These are phyloP conservation scores for Drosophila azteca DNA, from an alignment of 1,140 invertebrate species.

Conservation along the genomic window DNA sequence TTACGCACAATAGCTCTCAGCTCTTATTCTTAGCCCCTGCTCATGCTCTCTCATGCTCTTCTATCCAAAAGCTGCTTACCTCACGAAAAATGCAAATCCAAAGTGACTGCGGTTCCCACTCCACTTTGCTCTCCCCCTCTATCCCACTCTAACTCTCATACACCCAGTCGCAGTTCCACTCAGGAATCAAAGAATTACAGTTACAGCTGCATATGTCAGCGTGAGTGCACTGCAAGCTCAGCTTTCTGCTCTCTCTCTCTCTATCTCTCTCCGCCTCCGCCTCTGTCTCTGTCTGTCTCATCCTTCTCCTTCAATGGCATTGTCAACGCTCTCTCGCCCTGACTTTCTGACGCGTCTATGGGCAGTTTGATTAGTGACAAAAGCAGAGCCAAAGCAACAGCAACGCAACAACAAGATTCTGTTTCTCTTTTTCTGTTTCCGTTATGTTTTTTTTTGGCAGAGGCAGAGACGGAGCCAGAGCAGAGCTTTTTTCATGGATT, in stretches of 20 bases:
- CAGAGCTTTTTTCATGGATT: slow-evolving; percentile 5
- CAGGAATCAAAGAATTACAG: neutral
- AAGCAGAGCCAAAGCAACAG: slow-evolving; percentile 8
- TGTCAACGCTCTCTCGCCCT: slow-evolving; percentile 12
- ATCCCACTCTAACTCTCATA: no score
- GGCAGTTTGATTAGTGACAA: slow-evolving; percentile 49
- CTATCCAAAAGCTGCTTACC: slow-evolving; percentile 10
- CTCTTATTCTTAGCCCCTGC: slow-evolving; percentile 17
- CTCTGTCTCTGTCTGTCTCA: neutral
- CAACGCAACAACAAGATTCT: slow-evolving; percentile 12
- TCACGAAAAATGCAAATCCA: slow-evolving; percentile 62
- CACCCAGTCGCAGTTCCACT: neutral
- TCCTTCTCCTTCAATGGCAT: slow-evolving; percentile 21
- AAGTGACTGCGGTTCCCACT: slow-evolving; percentile 45
- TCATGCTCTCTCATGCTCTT: slow-evolving; percentile 17
- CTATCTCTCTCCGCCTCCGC: neutral
- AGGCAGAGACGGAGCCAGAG: neutral
- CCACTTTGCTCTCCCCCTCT: neutral
- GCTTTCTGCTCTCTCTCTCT: neutral
- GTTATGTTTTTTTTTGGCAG: slow-evolving; percentile 23
- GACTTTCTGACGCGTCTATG: slow-evolving; percentile 48
- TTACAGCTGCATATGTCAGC: slow-evolving; percentile 36
- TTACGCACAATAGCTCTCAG: no score
- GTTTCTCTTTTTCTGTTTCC: slow-evolving; percentile 20
- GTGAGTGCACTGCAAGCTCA: slow-evolving; percentile 32